Evolutionary conservation across 2,888 invertebrate species (phyloP).

Genomic region (Orthosia incerta): DNA sequence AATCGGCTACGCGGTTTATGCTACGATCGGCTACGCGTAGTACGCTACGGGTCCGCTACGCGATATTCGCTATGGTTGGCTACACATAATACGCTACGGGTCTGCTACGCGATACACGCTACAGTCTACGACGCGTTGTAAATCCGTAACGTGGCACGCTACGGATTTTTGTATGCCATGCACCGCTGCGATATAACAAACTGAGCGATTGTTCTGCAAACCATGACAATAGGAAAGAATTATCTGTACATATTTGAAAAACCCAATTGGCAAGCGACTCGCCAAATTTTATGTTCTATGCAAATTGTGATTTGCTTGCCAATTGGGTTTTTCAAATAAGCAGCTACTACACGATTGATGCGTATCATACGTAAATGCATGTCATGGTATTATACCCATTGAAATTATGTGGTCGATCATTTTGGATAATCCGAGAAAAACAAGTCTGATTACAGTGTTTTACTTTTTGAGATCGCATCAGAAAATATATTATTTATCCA

Average conservation of each 20-base stretch:
- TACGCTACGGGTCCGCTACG: not conserved
- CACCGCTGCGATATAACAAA: not conserved
- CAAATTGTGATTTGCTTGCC: not conserved
- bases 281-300: not conserved
- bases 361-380: not conserved
- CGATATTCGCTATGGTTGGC: not conserved
- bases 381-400: no score
- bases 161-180: not conserved
- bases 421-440: not conserved
- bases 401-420: no score
- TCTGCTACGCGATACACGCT: not conserved
- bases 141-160: not conserved
- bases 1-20: not conserved
- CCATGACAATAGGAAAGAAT: not conserved
- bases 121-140: not conserved
- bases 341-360: not conserved
- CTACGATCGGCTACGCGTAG: not conserved
- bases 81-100: not conserved
- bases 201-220: not conserved
- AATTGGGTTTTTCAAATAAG: not conserved
- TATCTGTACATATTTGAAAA: not conserved
- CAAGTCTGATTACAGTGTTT: no score
- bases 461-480: no score
- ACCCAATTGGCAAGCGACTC: not conserved
- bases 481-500: no score